Percentiles rank a stretch among this genome's conserved stretches.
Conservation (phyloP, 2,113 vertebrate species). For the Triplophysa dalaica region DNA sequence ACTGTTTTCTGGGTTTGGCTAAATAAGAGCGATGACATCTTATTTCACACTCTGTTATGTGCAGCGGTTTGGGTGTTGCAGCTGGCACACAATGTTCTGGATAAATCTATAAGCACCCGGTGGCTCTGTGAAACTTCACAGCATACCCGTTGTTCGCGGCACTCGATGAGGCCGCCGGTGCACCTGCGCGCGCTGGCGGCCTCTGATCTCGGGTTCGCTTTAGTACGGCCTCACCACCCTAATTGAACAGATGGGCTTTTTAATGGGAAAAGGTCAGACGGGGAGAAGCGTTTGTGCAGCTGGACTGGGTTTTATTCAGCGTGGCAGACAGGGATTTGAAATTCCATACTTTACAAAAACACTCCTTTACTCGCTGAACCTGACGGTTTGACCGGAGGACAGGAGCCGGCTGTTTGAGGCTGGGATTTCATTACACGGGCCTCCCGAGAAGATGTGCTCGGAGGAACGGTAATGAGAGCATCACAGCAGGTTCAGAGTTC, state of each 20-base stretch:
- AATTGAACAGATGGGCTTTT: constrained; percentile 14
- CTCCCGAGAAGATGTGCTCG: constrained; percentile 23
- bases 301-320: constrained; percentile 13
- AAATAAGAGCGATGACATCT: background rate
- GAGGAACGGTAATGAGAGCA: constrained; percentile 5
- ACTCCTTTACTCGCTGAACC: constrained; percentile 17
- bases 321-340: constrained; percentile 35
- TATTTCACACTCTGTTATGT: background rate
- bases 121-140: background rate
- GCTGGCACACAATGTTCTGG: background rate
- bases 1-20: too few species aligned
- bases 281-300: constrained; percentile 35
- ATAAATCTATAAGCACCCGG: background rate
- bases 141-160: background rate
- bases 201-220: background rate
- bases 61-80: background rate
- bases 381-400: constrained; percentile 21
- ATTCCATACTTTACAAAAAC: constrained; percentile 42
- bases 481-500: background rate
- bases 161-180: background rate
- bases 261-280: background rate
- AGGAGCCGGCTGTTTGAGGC: background rate
- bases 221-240: background rate
- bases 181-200: background rate
- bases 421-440: constrained; percentile 19